A percentile compares a stretch with the other conserved stretches of the same genome.
Conservation (phyloP, 2,797 vertebrate genomes). For the Tolypeutes matacus region DNA sequence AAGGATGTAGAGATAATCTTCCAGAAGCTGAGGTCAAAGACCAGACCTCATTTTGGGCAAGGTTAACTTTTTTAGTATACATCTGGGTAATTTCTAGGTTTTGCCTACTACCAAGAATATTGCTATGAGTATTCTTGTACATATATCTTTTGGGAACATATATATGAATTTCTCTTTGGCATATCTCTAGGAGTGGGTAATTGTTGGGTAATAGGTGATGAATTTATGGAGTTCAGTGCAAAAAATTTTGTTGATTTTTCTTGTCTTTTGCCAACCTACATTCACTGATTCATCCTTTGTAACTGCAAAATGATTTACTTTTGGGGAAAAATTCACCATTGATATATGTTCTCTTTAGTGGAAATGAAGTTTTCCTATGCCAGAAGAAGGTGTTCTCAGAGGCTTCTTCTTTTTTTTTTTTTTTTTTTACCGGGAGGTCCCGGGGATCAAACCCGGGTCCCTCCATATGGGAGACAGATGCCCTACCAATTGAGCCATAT, state of each 20-base stretch:
- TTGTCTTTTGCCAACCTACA: neutral
- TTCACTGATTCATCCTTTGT: slow-evolving; percentile 8
- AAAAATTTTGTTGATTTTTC: neutral
- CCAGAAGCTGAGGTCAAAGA: too few relatives aligned
- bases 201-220: neutral
- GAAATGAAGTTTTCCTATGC: neutral
- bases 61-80: too few relatives aligned
- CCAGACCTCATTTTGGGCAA: too few relatives aligned
- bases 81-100: neutral
- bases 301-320: neutral
- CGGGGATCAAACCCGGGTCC: too few relatives aligned
- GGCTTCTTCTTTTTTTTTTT: too few relatives aligned
- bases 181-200: neutral
- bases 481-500: too few relatives aligned
- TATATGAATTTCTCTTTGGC: neutral
- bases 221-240: neutral
- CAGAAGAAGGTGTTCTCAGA: neutral
- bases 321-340: neutral
- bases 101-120: neutral
- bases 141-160: neutral
- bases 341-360: neutral
- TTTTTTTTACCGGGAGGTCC: too few relatives aligned
- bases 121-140: neutral
- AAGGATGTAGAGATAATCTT: too few relatives aligned
- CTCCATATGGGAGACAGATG: too few relatives aligned